Percentiles rank a stretch among this genome's conserved stretches.
phyloP scores from a whole-genome alignment of 2,797 vertebrate genomes.

The Cercopithecus neglectus region DNA sequence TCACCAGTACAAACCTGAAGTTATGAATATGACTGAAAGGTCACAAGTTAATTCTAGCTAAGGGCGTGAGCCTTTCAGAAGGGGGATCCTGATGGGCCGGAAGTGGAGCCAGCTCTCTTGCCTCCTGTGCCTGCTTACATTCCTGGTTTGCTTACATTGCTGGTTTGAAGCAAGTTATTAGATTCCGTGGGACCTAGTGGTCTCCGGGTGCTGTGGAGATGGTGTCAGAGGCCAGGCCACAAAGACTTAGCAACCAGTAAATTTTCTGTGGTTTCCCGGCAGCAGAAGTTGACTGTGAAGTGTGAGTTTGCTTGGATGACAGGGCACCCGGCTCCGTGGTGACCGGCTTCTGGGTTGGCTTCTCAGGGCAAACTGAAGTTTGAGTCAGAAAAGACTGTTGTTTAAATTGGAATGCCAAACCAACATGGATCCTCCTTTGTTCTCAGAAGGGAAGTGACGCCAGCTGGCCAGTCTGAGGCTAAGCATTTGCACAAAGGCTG shows the following conservation, averaged over 20 bases:
- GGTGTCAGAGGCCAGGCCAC: neutral
- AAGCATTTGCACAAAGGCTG: constrained; percentile 44
- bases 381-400: constrained; percentile 14
- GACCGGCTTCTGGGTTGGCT: neutral
- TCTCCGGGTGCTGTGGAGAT: neutral
- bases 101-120: accelerated
- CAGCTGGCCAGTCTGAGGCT: constrained; percentile 48
- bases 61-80: accelerated
- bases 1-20: neutral
- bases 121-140: accelerated
- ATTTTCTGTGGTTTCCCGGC: neutral
- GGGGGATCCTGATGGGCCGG: neutral
- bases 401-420: neutral
- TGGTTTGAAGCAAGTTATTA: neutral
- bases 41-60: too few species aligned
- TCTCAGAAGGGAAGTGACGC: constrained; percentile 56
- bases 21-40: neutral
- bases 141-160: neutral
- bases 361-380: neutral
- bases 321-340: neutral
- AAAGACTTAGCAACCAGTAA: neutral
- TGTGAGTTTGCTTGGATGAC: neutral
- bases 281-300: neutral
- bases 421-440: neutral
- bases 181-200: neutral